Evolutionary conservation across 2,888 invertebrate genomes (phyloP), one percentile per base, ranked within the genome.

Genomic region (Rhabditophanes sp.): DNA sequence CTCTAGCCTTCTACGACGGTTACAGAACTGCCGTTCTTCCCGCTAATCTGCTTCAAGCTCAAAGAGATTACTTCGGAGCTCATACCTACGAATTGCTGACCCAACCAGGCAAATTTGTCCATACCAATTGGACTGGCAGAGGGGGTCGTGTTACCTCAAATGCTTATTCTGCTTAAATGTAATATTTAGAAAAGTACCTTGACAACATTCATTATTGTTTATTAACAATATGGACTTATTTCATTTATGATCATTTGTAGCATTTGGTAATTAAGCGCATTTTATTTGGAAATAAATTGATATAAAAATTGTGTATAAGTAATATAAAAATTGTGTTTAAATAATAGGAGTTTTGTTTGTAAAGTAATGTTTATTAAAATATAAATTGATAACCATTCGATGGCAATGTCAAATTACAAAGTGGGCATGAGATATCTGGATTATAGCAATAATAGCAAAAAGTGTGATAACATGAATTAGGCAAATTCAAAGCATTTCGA

Each of bases 121-220:
- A 99, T 69, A 93, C 93, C 43, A 93, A 96, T 71, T 96, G 96
- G 96, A 96, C 93, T 7, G 96, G 96, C 9, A 82, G 82, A 54
- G 96, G 96, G 19, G 88, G 88, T 41, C 81, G 82, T 61, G 83
- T 87, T 3, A 83, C 87, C 1, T 82, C 87, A n/a, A 78, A 82
- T 41, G 83, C 85, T 8, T 88, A 88, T 56, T 75, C 77, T 65
- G 81, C 77, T 38, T 80, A 74, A 44, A 16, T 2, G n/a, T n/a
- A n/a, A n/a, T n/a, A n/a, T n/a, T n/a, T n/a, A n/a, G n/a, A n/a
- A n/a, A n/a, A n/a, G n/a, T n/a, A n/a, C n/a, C n/a, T n/a, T n/a
- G n/a, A n/a, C n/a, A n/a, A n/a, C n/a, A n/a, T n/a, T n/a, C n/a
- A n/a, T n/a, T n/a, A n/a, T n/a, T n/a, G n/a, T n/a, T n/a, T n/a